Percentiles rank a stretch among this genome's conserved stretches.
Evolutionary conservation across 1,140 invertebrate species (phyloP).

Genomic region (Helicorthomorpha holstii): DNA sequence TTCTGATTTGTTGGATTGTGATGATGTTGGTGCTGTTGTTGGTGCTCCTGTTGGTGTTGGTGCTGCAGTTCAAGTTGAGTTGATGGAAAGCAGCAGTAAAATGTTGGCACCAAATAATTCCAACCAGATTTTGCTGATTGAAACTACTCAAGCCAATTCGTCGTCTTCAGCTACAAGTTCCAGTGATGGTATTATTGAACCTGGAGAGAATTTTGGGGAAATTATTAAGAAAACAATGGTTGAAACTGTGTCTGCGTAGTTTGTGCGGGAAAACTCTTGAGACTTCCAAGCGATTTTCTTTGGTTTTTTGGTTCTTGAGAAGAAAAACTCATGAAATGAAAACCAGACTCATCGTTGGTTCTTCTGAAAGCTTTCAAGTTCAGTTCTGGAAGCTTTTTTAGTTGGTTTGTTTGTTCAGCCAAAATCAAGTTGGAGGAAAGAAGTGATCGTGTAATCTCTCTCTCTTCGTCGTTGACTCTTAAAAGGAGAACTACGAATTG

Average conservation of each 20-base stretch:
- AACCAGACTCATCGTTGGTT: too few relatives aligned
- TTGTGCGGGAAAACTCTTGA: neutral
- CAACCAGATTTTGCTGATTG: conserved; percentile 4
- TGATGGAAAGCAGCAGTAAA: conserved; percentile 5
- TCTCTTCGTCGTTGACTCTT: too few relatives aligned
- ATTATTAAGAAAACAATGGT: conserved; percentile 85
- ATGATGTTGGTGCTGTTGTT: too few relatives aligned
- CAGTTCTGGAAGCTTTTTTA: too few relatives aligned
- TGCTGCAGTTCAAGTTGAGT: conserved; percentile 3
- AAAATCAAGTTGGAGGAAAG: too few relatives aligned
- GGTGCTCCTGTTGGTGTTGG: neutral
- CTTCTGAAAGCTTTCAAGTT: too few relatives aligned
- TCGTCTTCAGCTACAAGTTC: conserved; percentile 3
- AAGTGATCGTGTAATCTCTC: too few relatives aligned
- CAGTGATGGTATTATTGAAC: conserved; percentile 11
- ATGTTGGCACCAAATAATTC: neutral
- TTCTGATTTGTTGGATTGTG: too few relatives aligned
- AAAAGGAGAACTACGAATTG: too few relatives aligned
- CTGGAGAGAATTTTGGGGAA: conserved; percentile 64
- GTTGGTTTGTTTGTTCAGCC: too few relatives aligned
- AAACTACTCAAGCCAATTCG: neutral
- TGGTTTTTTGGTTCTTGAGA: neutral
- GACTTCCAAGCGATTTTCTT: neutral
- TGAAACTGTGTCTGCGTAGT: conserved; percentile 61
- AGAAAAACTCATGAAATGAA: too few relatives aligned